These are phyloP conservation scores for Pelobates fuscus DNA, from an alignment of 2,113 vertebrate genomes.

Conservation along the genomic window DNA sequence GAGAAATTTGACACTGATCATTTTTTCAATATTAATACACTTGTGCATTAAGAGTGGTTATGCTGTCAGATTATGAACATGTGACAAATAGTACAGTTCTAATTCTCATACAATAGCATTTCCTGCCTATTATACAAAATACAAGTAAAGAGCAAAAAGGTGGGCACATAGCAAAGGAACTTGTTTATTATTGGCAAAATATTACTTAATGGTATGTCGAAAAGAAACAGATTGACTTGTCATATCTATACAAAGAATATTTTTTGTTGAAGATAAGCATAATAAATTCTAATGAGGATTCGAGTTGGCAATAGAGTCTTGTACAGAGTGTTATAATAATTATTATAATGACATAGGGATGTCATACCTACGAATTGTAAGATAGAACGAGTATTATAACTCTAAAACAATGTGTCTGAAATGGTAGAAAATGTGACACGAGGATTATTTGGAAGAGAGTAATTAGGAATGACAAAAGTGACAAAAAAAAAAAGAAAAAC, in stretches of 20 bases:
- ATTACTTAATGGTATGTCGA: not conserved
- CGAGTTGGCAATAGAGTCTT: slow-evolving; percentile 23
- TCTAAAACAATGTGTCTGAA: slow-evolving; percentile 36
- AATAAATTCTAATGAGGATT: slow-evolving; percentile 40
- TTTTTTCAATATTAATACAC: not conserved
- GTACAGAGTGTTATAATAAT: slow-evolving; percentile 31
- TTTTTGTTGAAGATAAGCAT: slow-evolving; percentile 21
- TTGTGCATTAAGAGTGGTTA: not conserved
- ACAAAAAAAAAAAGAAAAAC: slow-evolving; percentile 39
- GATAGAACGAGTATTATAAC: slow-evolving; percentile 32
- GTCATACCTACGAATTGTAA: slow-evolving; percentile 27
- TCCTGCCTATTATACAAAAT: not conserved
- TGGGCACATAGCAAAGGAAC: not conserved
- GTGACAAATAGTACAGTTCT: not conserved
- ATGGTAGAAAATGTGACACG: slow-evolving; percentile 37
- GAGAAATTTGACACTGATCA: not conserved
- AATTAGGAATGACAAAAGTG: slow-evolving; percentile 45
- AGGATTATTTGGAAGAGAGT: slow-evolving; percentile 30
- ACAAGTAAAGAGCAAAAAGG: not conserved
- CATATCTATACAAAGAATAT: slow-evolving; percentile 13
- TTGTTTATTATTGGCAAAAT: not conserved
- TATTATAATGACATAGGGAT: slow-evolving; percentile 40
- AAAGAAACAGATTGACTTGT: not conserved
- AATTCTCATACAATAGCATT: not conserved
- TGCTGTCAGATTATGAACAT: too few species aligned